phyloP scores from a whole-genome alignment of 2,113 vertebrate genomes.

The Pituophis catenifer region DNA sequence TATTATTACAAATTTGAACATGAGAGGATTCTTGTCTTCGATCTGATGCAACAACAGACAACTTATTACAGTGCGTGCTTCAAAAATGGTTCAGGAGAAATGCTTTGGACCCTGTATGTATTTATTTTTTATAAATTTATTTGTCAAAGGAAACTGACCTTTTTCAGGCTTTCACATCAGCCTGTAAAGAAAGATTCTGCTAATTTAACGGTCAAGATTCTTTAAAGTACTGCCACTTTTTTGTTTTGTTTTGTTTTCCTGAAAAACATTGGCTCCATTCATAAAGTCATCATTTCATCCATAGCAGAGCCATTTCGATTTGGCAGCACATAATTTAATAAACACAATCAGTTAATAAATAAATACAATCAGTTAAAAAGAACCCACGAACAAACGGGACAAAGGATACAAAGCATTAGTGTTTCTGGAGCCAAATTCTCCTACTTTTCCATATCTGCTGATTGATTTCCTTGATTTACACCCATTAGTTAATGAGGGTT shows the following conservation, averaged over 20 bases:
- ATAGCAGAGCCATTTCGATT: not conserved
- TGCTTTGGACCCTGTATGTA: not conserved
- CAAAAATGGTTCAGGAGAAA: not conserved
- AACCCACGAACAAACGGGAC: not conserved
- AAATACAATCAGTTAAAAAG: not conserved
- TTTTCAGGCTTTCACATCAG: not conserved
- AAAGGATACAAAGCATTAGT: not conserved
- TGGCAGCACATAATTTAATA: not conserved
- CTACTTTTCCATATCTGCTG: not conserved
- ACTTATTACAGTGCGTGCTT: not conserved
- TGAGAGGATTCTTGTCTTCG: not conserved
- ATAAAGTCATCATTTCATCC: not conserved
- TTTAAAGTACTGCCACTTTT: not conserved
- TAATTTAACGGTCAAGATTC: not conserved
- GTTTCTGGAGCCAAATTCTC: not conserved
- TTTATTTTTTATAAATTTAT: not conserved
- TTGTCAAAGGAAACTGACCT: not conserved
- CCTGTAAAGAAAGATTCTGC: not conserved
- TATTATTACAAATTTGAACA: not conserved
- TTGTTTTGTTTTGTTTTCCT: not conserved
- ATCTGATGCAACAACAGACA: not conserved
- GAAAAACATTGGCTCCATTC: not conserved
- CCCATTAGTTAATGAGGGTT: not conserved
- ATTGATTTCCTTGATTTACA: not conserved
- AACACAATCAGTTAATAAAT: not conserved